These are phyloP conservation scores for Lasioglossum malachurum DNA, from an alignment of 2,888 invertebrate genomes.

Conservation along the genomic window DNA sequence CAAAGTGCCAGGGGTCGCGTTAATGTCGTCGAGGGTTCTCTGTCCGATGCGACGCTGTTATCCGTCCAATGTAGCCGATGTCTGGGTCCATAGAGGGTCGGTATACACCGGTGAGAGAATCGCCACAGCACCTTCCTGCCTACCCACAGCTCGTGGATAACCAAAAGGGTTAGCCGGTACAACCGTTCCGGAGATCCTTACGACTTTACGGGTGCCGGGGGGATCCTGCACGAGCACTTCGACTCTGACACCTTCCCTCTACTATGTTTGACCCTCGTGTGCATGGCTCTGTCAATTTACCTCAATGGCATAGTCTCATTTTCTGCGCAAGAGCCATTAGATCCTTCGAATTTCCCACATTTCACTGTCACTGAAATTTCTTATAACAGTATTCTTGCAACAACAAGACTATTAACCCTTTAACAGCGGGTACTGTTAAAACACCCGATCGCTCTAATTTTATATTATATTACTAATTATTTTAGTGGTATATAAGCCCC, in stretches of 20 bases:
- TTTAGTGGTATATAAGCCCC: too few species aligned
- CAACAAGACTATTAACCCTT: too few species aligned
- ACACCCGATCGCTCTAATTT: too few species aligned
- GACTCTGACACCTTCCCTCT: slow-evolving; percentile 17
- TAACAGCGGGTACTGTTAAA: too few species aligned
- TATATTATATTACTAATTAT: too few species aligned
- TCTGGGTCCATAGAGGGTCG: slow-evolving; percentile 61
- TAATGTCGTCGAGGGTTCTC: slow-evolving; percentile 75
- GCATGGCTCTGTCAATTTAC: not conserved
- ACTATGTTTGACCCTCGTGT: slow-evolving; percentile 23
- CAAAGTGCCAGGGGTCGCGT: slow-evolving; percentile 77
- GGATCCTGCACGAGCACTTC: slow-evolving; percentile 31
- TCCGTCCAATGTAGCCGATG: slow-evolving; percentile 70
- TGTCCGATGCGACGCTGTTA: slow-evolving; percentile 73
- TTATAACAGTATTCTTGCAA: too few species aligned
- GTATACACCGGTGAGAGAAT: slow-evolving; percentile 19
- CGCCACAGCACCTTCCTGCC: slow-evolving; percentile 16
- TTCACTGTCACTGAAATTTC: not conserved
- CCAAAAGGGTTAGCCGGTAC: slow-evolving; percentile 65
- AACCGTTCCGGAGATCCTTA: slow-evolving; percentile 45
- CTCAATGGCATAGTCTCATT: not conserved
- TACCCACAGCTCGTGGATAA: slow-evolving; percentile 53
- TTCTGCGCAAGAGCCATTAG: not conserved
- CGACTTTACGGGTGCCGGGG: not conserved
- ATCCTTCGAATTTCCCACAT: not conserved